Evolutionary conservation across 2,888 invertebrate genomes (phyloP).

Genomic region (Xanthorhoe designata): DNA sequence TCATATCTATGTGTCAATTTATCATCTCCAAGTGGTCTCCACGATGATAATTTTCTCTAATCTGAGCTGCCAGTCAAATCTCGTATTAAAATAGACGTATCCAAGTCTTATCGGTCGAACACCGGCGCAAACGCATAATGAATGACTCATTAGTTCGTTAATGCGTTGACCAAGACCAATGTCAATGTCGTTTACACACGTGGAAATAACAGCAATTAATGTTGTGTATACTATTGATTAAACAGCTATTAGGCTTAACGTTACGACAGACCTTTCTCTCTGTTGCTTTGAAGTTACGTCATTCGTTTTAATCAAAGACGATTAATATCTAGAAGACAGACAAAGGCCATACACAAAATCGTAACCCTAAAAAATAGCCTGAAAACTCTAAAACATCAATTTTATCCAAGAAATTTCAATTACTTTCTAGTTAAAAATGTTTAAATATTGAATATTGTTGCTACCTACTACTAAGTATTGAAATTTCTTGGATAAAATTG

Average conservation of each 20-base stretch:
- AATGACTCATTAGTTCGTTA: constrained; percentile 61
- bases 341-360: too few species aligned
- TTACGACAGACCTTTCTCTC: constrained; percentile 36
- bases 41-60: constrained; percentile 10
- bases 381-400: too few species aligned
- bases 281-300: constrained; percentile 24
- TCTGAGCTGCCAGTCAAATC: constrained; percentile 16
- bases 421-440: too few species aligned
- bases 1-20: constrained; percentile 7
- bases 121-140: constrained; percentile 46
- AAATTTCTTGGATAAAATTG: too few species aligned
- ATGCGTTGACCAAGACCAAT: constrained; percentile 64
- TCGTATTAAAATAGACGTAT: constrained; percentile 16
- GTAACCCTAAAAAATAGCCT: too few species aligned
- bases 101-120: constrained; percentile 38
- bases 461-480: too few species aligned
- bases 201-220: constrained; percentile 37
- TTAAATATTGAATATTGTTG: too few species aligned
- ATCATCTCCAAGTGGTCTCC: constrained; percentile 10
- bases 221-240: constrained; percentile 49
- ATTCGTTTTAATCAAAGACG: too few species aligned
- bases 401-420: too few species aligned
- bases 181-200: constrained; percentile 62
- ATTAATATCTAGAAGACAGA: too few species aligned
- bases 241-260: constrained; percentile 29